Evolutionary conservation across 64 coral and sea anemone genomes (phyloP), one percentile per base, ranked within the genome.

Genomic region (Dendronephthya gigantea): DNA sequence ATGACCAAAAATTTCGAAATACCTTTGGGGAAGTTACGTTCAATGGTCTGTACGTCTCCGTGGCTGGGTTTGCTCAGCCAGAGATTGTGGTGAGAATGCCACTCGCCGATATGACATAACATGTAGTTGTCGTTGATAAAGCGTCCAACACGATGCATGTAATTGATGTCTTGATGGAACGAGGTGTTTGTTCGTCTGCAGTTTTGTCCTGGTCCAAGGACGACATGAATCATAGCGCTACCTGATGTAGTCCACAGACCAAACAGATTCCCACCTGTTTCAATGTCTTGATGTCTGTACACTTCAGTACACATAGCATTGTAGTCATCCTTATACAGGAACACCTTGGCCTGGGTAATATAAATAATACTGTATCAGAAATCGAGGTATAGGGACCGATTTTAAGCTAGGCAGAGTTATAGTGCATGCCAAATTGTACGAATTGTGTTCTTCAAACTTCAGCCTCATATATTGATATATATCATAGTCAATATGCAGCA

Each of bases 1-100:
- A 92, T 92, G 12, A 92, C 68, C 36, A 92, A 65, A 39, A 92
- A 92, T 19, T 87, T 87, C 7, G 49, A 82, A n/a, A 83, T n/a
- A 19, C 86, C 90, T 50, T 84, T 16, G 22, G 90, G 90, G 48
- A 85, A 92, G 83, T 92, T 88, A 7, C 50, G 72, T 27, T 85
- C n/a, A 22, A 92, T 66, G 33, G 90, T 92, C 10, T 47, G 45
- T 35, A 68, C 85, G 55, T 92, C 90, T 16, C 90, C 90, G 41
- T 35, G n/a, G 27, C 90, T 92, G 50, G 90, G 90, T 62, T 65
- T 27, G 17, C 84, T 83, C 25, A 92, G 83, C 6, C 38, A 55
- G 15, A 79, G 72, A 12, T 19, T 19, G 36, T 79, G 72, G 12
- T 79, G 72, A 28, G 72, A 79, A 79, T 79, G 72, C 72, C 72